A percentile compares a stretch with the other conserved stretches of the same genome.
These are phyloP conservation scores for Geotria australis DNA, from an alignment of 2,797 vertebrate genomes.

Conservation along the genomic window DNA sequence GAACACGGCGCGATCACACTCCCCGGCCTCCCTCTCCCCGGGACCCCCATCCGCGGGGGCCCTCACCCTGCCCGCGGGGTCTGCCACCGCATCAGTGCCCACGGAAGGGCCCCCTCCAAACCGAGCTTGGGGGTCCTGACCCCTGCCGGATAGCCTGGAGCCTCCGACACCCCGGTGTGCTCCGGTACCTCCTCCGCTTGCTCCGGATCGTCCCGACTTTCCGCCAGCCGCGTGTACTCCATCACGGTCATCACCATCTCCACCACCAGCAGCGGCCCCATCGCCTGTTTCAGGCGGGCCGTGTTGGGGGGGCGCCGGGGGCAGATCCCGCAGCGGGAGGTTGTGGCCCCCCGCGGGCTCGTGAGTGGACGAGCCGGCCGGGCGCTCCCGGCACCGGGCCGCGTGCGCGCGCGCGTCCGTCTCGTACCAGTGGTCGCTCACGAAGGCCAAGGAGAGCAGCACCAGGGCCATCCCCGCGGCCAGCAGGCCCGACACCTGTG, in stretches of 20 bases:
- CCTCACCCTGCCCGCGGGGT: too few relatives aligned
- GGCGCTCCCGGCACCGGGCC: conserved; percentile 24
- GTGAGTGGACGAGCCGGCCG: conserved; percentile 22
- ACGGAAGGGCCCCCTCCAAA: too few relatives aligned
- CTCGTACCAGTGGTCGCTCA: conserved; percentile 44
- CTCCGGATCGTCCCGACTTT: too few relatives aligned
- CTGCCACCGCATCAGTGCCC: too few relatives aligned
- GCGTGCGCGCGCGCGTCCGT: conserved; percentile 40
- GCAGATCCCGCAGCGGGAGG: conserved; percentile 30
- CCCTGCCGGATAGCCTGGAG: too few relatives aligned
- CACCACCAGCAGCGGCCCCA: conserved; percentile 12
- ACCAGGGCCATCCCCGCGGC: conserved; percentile 8
- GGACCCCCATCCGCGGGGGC: neutral
- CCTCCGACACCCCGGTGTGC: conserved; percentile 4
- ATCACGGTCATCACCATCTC: conserved; percentile 8
- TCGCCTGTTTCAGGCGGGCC: conserved; percentile 3
- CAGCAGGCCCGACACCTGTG: too few relatives aligned
- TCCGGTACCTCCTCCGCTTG: conserved; percentile 24
- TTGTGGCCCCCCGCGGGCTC: conserved; percentile 50
- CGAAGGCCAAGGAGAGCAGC: conserved; percentile 35
- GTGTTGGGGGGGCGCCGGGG: conserved; percentile 4
- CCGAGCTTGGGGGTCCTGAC: too few relatives aligned
- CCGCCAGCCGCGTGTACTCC: too few relatives aligned
- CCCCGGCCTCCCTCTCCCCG: conserved; percentile 26
- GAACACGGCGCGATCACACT: conserved; percentile 38